Evolutionary conservation across 2,797 vertebrate genomes (phyloP).

Genomic region (Leptoclinus maculatus): DNA sequence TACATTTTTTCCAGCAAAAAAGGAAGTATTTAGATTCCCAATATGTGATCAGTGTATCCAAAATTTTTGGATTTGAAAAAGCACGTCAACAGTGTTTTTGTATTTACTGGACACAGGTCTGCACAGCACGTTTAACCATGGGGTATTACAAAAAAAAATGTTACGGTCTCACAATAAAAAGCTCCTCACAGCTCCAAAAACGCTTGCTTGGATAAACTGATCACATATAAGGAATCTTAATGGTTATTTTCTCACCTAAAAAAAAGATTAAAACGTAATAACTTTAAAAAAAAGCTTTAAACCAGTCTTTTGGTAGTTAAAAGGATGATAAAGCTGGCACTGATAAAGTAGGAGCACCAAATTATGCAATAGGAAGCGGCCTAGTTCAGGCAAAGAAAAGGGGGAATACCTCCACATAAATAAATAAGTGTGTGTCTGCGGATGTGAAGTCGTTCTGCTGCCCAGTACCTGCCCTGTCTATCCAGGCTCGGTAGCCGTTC

Average conservation of each 20-base stretch:
- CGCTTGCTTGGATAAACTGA: not conserved
- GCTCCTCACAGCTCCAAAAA: not conserved
- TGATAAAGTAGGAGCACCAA: not conserved
- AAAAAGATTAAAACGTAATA: too few species aligned
- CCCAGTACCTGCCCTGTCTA: conserved; percentile 95
- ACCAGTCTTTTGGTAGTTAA: too few species aligned
- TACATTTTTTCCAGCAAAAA: too few species aligned
- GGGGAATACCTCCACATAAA: not conserved
- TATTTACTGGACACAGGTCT: too few species aligned
- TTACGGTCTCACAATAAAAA: not conserved
- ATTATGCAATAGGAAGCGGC: not conserved
- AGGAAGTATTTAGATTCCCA: too few species aligned
- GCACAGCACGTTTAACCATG: too few species aligned
- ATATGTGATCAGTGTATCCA: too few species aligned
- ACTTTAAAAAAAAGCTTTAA: not conserved
- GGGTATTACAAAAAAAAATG: too few species aligned
- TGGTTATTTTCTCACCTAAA: not conserved
- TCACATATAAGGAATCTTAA: not conserved
- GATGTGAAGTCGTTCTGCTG: conserved; percentile 37
- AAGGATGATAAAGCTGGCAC: not conserved
- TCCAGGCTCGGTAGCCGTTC: conserved; percentile 98
- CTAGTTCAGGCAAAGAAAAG: too few species aligned
- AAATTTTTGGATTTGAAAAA: too few species aligned
- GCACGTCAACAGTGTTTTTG: too few species aligned
- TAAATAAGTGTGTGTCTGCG: conserved; percentile 2